Conservation (phyloP, 2,797 vertebrate genomes). For the Leptoclinus maculatus region DNA sequence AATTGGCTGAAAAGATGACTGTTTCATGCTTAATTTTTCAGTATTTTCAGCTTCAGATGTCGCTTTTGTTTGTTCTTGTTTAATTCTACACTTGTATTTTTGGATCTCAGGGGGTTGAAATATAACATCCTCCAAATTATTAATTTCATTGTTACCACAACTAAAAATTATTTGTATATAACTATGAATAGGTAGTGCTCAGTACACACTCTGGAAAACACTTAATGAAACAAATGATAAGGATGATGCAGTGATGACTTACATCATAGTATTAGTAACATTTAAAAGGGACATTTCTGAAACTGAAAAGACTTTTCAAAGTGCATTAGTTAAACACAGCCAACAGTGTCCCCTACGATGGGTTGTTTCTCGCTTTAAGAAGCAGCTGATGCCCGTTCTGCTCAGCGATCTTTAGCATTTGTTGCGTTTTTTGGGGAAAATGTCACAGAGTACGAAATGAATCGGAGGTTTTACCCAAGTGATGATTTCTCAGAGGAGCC, state of each 20-base stretch:
- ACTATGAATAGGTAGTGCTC: neutral
- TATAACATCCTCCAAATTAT: neutral
- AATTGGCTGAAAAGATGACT: neutral
- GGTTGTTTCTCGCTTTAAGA: slow-evolving; percentile 5
- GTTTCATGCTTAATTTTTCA: neutral
- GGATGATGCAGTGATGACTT: neutral
- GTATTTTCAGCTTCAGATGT: neutral
- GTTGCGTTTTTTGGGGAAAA: slow-evolving; percentile 20
- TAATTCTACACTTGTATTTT: neutral
- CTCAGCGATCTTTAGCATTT: slow-evolving; percentile 26
- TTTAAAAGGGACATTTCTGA: neutral
- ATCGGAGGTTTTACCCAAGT: slow-evolving; percentile 24
- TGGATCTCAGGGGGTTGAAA: neutral
- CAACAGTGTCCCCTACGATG: neutral
- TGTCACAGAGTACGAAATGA: slow-evolving; percentile 37
- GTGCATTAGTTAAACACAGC: neutral
- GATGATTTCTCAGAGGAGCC: slow-evolving; percentile 19
- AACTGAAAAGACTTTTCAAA: neutral
- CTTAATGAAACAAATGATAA: neutral
- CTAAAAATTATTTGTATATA: neutral
- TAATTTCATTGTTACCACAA: neutral
- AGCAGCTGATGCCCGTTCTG: neutral
- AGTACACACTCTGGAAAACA: neutral
- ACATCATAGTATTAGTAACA: neutral
- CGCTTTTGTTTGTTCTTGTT: neutral